phyloP scores from a whole-genome alignment of 2,113 vertebrate species.

The Thalassarche chlororhynchos region DNA sequence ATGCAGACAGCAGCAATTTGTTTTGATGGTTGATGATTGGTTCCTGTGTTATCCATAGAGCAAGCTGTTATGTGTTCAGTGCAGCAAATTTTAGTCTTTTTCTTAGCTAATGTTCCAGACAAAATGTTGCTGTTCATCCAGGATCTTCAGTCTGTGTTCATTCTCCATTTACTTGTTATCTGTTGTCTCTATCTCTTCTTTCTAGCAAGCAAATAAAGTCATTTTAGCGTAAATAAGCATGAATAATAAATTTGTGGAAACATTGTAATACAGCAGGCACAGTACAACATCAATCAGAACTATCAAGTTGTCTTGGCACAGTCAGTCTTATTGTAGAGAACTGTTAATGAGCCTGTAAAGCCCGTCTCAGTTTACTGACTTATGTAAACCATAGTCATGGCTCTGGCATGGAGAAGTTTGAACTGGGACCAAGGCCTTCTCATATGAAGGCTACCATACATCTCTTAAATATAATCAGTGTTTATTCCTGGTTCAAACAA shows the following conservation, averaged over 20 bases:
- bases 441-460: not conserved
- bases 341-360: not conserved
- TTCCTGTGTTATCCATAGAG: not conserved
- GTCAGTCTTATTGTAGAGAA: not conserved
- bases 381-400: not conserved
- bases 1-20: not conserved
- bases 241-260: not conserved
- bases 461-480: not conserved
- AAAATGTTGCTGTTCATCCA: not conserved
- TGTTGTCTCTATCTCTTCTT: not conserved
- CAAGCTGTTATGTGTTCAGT: not conserved
- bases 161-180: not conserved
- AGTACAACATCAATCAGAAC: not conserved
- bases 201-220: not conserved
- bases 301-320: not conserved
- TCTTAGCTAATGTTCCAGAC: not conserved
- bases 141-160: not conserved
- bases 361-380: not conserved
- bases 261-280: not conserved
- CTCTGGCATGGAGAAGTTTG: not conserved
- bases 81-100: not conserved
- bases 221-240: not conserved
- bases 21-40: not conserved
- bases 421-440: not conserved
- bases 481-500: not conserved